Percentiles rank a stretch among this genome's conserved stretches.
Evolutionary conservation across 2,888 invertebrate genomes (phyloP).

Genomic region (Pseudococcus viburni): DNA sequence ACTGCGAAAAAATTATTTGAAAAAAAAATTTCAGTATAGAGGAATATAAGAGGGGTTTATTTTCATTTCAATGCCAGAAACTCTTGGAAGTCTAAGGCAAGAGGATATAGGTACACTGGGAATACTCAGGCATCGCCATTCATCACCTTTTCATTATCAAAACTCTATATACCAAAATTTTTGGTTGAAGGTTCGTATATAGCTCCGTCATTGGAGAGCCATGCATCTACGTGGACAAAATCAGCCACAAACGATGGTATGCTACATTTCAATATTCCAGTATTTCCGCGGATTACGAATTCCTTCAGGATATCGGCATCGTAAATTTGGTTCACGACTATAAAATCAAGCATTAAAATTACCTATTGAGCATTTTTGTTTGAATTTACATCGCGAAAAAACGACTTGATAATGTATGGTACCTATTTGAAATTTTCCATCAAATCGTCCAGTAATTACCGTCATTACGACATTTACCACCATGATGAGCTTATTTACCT

Average conservation of each 20-base stretch:
- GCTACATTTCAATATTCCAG: constrained; percentile 81
- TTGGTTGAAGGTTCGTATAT: constrained; percentile 79
- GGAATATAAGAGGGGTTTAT: background rate
- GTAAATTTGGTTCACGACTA: constrained; percentile 82
- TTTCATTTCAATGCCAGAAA: background rate
- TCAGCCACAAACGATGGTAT: constrained; percentile 83
- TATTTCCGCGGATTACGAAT: constrained; percentile 82
- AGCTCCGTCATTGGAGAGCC: constrained; percentile 75
- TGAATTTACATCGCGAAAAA: background rate
- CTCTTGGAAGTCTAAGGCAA: background rate
- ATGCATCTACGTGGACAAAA: constrained; percentile 80
- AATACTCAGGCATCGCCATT: background rate
- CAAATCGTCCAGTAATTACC: background rate
- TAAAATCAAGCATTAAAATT: constrained; percentile 68
- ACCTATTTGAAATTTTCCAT: background rate
- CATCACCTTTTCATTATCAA: background rate
- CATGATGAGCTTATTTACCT: background rate
- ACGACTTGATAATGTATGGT: background rate
- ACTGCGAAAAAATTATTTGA: constrained; percentile 73
- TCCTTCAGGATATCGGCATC: constrained; percentile 82
- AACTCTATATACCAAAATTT: constrained; percentile 78
- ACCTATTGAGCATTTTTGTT: background rate
- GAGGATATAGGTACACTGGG: constrained; percentile 27
- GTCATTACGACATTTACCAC: background rate
- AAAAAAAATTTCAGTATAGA: constrained; percentile 1